These are phyloP conservation scores for Papilio xuthus DNA, from an alignment of 1,140 invertebrate genomes.

Conservation along the genomic window DNA sequence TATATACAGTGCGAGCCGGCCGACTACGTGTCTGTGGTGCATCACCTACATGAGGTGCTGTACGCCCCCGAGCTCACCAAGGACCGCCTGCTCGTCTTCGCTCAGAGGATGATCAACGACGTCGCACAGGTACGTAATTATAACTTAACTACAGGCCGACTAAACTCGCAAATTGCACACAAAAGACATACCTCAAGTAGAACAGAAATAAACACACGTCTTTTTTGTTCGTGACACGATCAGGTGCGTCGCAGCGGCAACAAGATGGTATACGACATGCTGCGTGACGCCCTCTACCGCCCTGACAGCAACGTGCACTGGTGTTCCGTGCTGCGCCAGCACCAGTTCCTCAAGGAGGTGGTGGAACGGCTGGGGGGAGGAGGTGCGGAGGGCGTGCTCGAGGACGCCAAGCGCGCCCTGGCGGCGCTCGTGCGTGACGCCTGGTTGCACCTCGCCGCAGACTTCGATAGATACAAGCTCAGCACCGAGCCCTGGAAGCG, in stretches of 20 bases:
- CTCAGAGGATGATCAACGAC: conserved; percentile 89
- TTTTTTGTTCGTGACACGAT: neutral
- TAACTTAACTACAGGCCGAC: no score
- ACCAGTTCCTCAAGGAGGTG: conserved; percentile 88
- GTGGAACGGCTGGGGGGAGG: conserved; percentile 82
- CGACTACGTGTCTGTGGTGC: conserved; percentile 89
- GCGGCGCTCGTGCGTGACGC: conserved; percentile 83
- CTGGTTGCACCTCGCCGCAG: conserved; percentile 87
- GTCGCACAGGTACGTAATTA: conserved; percentile 84
- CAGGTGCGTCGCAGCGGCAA: conserved; percentile 72
- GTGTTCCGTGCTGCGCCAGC: conserved; percentile 87
- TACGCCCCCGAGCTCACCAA: conserved; percentile 87
- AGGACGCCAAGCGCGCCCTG: conserved; percentile 84
- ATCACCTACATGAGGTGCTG: conserved; percentile 90
- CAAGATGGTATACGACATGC: conserved; percentile 69
- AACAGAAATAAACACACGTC: neutral
- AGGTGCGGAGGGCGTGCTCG: conserved; percentile 82
- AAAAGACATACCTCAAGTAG: no score
- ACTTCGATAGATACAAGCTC: conserved; percentile 83
- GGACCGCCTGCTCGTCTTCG: conserved; percentile 89
- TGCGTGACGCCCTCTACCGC: conserved; percentile 71
- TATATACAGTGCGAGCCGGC: conserved; percentile 85
- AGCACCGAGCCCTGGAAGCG: conserved; percentile 82
- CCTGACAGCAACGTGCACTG: conserved; percentile 88
- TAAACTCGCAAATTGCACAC: no score